Evolutionary conservation across 2,888 invertebrate species (phyloP).

Genomic region (Actias luna): DNA sequence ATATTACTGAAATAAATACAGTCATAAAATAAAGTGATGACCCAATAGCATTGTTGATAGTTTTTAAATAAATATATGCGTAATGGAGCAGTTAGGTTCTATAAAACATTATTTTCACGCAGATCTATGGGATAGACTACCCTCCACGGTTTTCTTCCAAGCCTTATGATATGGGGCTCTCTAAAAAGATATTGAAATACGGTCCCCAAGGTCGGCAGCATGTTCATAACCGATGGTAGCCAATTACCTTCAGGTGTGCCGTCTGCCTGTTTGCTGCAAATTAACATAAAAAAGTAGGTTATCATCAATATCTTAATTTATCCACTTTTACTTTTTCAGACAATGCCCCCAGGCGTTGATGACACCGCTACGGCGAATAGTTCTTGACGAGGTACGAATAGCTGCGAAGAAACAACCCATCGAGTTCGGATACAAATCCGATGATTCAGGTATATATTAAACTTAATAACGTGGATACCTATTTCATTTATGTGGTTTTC

Average conservation of each 20-base stretch:
- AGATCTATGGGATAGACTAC: no score
- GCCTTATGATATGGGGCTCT: no score
- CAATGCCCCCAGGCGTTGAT: slow-evolving; percentile 86
- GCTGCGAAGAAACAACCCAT: slow-evolving; percentile 84
- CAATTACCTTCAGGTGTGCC: no score
- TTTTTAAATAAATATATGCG: background rate
- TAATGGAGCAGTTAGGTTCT: background rate
- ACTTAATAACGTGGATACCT: background rate
- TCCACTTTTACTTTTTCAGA: slow-evolving; percentile 68
- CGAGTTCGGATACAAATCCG: slow-evolving; percentile 83
- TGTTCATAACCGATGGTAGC: no score
- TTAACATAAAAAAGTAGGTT: no score
- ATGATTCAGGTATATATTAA: slow-evolving; percentile 80
- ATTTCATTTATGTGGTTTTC: background rate
- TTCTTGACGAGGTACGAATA: slow-evolving; percentile 85
- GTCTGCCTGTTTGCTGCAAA: no score
- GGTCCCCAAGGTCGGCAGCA: no score
- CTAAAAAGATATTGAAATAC: no score
- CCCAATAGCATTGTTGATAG: background rate
- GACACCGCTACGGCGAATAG: slow-evolving; percentile 84
- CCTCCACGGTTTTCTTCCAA: no score
- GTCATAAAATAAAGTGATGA: background rate
- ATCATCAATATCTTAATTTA: background rate
- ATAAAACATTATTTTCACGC: no score
- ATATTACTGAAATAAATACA: background rate